Conservation (phyloP, 2,113 vertebrate species). For the Melanostigma gelatinosum region DNA sequence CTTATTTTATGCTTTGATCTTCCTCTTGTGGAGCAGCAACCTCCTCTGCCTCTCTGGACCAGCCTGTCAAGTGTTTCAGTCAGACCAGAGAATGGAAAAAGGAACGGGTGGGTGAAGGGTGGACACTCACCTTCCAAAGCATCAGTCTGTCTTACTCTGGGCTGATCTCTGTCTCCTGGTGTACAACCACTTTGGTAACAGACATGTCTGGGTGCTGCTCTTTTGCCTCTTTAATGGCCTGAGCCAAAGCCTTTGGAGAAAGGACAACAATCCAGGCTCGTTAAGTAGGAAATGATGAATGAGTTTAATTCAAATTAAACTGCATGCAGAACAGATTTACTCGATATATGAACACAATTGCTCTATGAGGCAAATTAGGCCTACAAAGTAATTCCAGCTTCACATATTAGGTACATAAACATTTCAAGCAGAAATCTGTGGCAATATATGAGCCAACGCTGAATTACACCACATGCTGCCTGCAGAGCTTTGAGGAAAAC, state of each 20-base stretch:
- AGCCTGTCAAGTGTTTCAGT: not conserved
- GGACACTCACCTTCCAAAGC: conserved; percentile 53
- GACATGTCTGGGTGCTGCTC: conserved; percentile 99
- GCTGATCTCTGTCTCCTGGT: conserved; percentile 96
- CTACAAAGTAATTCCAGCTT: not conserved
- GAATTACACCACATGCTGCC: not conserved
- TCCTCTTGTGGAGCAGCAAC: too few relatives aligned
- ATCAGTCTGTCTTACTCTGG: conserved; percentile 84
- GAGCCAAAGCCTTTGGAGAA: conserved; percentile 89
- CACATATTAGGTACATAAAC: not conserved
- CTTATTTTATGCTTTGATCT: too few relatives aligned
- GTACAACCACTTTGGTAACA: conserved; percentile 98
- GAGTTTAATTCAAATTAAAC: conserved; percentile 6
- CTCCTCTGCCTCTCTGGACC: too few relatives aligned
- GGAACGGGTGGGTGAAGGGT: not conserved
- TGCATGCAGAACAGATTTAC: not conserved
- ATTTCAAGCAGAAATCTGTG: not conserved
- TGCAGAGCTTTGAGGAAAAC: conserved; percentile 11
- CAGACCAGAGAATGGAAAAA: too few relatives aligned
- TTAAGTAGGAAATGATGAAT: not conserved
- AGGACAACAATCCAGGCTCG: not conserved
- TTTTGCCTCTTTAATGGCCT: conserved; percentile 97
- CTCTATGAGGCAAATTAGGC: not conserved
- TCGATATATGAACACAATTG: conserved; percentile 9
- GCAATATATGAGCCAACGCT: not conserved